phyloP scores from a whole-genome alignment of 2,113 vertebrate genomes.

The Pomatorhinus ruficollis region DNA sequence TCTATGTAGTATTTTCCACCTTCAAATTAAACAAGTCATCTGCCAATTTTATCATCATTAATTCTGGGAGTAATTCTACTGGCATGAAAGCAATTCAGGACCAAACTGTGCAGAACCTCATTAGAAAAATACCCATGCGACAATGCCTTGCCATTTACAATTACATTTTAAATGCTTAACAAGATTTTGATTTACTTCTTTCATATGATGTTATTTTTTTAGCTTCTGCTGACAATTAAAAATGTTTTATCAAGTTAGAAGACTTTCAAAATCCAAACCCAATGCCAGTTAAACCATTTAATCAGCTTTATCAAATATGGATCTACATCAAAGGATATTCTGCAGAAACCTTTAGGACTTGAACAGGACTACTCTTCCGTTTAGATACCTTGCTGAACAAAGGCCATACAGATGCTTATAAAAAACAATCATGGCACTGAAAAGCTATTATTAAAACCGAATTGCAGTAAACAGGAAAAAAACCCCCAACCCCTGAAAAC shows the following conservation, averaged over 20 bases:
- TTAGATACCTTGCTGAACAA: neutral
- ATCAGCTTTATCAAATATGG: neutral
- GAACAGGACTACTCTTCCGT: neutral
- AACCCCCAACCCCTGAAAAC: neutral
- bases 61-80: neutral
- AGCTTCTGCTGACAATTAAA: neutral
- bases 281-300: neutral
- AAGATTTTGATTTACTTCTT: neutral
- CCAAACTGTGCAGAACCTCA: neutral
- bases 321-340: neutral
- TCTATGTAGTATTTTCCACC: neutral
- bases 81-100: neutral
- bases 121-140: neutral
- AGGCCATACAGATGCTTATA: neutral
- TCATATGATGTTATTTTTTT: neutral
- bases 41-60: neutral
- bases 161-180: neutral
- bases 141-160: neutral
- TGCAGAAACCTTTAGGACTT: neutral
- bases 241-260: neutral
- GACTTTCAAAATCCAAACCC: neutral
- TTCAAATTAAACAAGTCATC: neutral
- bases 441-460: neutral
- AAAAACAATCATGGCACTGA: neutral
- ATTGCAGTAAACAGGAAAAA: neutral